A percentile compares a stretch with the other conserved stretches of the same genome.
Conservation (phyloP, 2,797 vertebrate genomes). For the Esox masquinongy region DNA sequence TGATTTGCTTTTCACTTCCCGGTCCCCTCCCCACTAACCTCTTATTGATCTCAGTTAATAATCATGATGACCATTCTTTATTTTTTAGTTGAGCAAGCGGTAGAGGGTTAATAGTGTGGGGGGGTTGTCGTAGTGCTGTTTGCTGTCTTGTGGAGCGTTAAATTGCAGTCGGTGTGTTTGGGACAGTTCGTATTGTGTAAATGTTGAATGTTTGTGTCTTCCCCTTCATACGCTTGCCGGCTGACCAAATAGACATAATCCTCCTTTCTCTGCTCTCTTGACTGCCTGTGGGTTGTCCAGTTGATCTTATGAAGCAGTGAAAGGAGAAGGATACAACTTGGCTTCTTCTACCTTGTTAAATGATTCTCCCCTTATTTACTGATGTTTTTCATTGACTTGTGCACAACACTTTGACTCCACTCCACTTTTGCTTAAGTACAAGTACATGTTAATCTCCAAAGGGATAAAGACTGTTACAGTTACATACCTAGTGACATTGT, state of each 20-base stretch:
- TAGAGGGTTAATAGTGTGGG: constrained; percentile 25
- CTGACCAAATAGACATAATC: background rate
- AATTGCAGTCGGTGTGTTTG: background rate
- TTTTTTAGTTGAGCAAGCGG: constrained; percentile 14
- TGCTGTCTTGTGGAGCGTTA: background rate
- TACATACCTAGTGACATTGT: background rate
- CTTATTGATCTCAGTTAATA: constrained; percentile 13
- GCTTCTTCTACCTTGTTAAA: background rate
- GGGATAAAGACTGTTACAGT: background rate
- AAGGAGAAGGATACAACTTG: background rate
- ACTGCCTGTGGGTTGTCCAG: constrained; percentile 1
- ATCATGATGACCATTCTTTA: background rate
- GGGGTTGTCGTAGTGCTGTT: constrained; percentile 7
- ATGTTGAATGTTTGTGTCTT: background rate
- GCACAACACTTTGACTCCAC: background rate
- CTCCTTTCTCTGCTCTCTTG: background rate
- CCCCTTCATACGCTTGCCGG: background rate
- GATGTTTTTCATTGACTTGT: background rate
- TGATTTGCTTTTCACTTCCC: constrained; percentile 38
- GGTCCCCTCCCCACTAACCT: constrained; percentile 14
- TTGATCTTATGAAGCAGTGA: background rate
- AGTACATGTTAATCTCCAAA: background rate
- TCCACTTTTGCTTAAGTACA: background rate
- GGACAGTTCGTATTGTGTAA: background rate
- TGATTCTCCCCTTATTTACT: no score